These are phyloP conservation scores for Willisornis vidua DNA, from an alignment of 2,113 vertebrate genomes.

Conservation along the genomic window DNA sequence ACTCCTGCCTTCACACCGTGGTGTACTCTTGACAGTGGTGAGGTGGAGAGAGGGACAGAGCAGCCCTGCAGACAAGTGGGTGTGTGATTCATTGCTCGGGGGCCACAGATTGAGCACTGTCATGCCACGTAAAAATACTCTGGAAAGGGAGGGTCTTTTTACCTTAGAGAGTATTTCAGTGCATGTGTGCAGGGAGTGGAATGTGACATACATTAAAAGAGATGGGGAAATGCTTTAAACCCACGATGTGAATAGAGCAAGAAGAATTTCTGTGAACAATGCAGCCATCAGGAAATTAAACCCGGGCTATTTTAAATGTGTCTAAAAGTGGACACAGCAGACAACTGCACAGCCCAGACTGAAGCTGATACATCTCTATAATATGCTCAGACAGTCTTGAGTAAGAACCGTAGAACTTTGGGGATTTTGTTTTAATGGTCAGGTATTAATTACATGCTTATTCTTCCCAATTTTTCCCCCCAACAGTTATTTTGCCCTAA, in stretches of 20 bases:
- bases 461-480: not conserved
- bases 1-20: not conserved
- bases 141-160: not conserved
- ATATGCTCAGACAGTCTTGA: not conserved
- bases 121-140: not conserved
- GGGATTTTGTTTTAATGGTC: not conserved
- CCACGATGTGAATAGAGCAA: rapidly evolving
- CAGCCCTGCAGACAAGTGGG: rapidly evolving
- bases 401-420: not conserved
- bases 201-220: rapidly evolving
- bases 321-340: not conserved
- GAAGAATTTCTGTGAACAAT: not conserved
- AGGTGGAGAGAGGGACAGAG: not conserved
- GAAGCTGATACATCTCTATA: not conserved
- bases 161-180: not conserved
- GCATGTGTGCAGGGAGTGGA: rapidly evolving
- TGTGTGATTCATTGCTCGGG: rapidly evolving
- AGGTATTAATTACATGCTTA: not conserved
- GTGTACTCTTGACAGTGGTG: not conserved
- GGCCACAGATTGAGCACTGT: rapidly evolving
- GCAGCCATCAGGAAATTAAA: not conserved
- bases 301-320: not conserved
- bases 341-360: not conserved
- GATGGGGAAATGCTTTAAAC: not conserved
- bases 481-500: not conserved